phyloP scores from a whole-genome alignment of 2,797 vertebrate species.

The Danio aesculapii region DNA sequence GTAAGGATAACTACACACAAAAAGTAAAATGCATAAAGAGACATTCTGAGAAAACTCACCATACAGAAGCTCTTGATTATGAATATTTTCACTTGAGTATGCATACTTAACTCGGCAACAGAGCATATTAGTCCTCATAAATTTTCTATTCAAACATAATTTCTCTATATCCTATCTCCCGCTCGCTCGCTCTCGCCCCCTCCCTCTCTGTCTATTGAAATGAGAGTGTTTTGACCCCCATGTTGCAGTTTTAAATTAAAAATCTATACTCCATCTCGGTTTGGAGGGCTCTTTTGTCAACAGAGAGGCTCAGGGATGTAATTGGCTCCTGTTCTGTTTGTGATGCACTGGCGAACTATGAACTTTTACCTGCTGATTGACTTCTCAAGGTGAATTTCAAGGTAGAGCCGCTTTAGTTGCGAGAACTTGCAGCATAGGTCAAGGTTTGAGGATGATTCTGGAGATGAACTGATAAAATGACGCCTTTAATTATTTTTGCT shows the following conservation, averaged over 20 bases:
- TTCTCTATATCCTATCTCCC: constrained; percentile 17
- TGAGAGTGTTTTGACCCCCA: constrained; percentile 77
- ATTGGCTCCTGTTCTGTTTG: constrained; percentile 49
- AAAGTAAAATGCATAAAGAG: constrained; percentile 7
- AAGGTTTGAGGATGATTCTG: constrained; percentile 9
- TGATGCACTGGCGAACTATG: constrained; percentile 41
- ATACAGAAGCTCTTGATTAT: constrained; percentile 6
- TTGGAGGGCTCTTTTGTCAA: constrained; percentile 66
- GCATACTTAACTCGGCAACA: constrained; percentile 23
- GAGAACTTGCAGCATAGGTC: background rate
- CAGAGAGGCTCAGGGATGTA: constrained; percentile 30
- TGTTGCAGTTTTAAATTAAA: constrained; percentile 79
- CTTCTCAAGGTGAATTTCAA: constrained; percentile 40
- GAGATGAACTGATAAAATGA: background rate
- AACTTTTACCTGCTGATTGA: constrained; percentile 45
- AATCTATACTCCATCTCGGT: constrained; percentile 82
- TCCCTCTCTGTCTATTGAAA: constrained; percentile 60
- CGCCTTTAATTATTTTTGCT: constrained; percentile 9
- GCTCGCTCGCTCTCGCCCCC: background rate
- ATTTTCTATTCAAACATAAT: constrained; percentile 18
- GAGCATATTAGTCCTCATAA: constrained; percentile 15
- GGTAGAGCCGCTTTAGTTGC: constrained; percentile 5
- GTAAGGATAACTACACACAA: background rate
- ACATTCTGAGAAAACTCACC: background rate
- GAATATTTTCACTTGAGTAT: constrained; percentile 8